These are phyloP conservation scores for Tachina fera DNA, from an alignment of 2,888 invertebrate species.

Conservation along the genomic window DNA sequence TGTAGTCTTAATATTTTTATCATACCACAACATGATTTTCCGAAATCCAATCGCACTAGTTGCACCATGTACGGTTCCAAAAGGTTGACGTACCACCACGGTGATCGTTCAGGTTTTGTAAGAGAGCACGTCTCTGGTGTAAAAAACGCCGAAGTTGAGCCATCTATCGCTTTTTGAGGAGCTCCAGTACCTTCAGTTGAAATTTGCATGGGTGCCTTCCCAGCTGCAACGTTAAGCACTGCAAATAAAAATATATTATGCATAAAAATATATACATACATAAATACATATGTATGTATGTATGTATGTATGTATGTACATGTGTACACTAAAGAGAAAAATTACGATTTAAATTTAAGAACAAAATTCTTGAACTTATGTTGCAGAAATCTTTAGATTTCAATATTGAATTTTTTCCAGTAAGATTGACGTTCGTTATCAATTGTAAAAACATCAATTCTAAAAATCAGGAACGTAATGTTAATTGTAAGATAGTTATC, in stretches of 20 bases:
- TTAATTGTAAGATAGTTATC: no score
- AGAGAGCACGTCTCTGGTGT: conserved; percentile 93
- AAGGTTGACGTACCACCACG: conserved; percentile 98
- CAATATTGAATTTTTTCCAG: no score
- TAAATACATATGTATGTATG: no score
- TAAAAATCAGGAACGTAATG: no score
- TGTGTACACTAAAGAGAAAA: no score
- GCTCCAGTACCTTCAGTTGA: conserved; percentile 92
- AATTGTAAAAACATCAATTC: no score
- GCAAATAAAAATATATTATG: conserved; percentile 75
- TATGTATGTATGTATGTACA: no score
- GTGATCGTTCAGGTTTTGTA: conserved; percentile 91
- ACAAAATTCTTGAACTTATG: no score
- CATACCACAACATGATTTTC: conserved; percentile 95
- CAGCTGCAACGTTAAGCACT: conserved; percentile 97
- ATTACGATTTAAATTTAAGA: no score
- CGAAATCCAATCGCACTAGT: conserved; percentile 94
- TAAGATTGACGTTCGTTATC: no score
- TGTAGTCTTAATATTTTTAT: conserved; percentile 70
- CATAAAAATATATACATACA: no score
- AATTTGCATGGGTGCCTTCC: conserved; percentile 97
- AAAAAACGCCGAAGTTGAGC: conserved; percentile 92
- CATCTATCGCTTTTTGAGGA: conserved; percentile 95
- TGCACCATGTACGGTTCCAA: conserved; percentile 98
- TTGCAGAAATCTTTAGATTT: no score